Evolutionary conservation across 1,140 invertebrate species (phyloP), one percentile per base, ranked within the genome.

Genomic region (Drosophila mauritiana): DNA sequence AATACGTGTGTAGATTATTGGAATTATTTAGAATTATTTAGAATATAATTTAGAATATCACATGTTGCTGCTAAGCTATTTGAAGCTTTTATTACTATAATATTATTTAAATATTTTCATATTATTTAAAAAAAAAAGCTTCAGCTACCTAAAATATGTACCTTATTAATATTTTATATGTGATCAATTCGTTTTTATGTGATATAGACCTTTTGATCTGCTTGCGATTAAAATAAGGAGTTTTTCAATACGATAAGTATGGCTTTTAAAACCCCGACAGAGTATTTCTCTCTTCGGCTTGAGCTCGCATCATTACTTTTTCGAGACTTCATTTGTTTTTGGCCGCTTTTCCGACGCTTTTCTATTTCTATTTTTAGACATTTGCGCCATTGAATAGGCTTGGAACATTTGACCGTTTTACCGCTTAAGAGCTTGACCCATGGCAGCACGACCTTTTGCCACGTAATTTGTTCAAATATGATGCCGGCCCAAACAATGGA

Each of bases 401-500:
- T 20, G 34, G 59, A 37, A 37, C 40, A 25, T 46, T 43, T 39
- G 49, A 49, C 49, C 67, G 36, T 31, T 67, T 51, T 43, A 42
- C 31, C 39, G 42, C 20, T 40, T 56, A 36, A 52, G 3, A 57
- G 42, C 42, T 43, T 34, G 67, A 70, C 67, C 67, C 67, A 34
- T 56, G 64, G 43, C 67, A 49, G 7, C 7, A 25, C 64, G 67
- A 70, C 67, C 67, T 70, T 70, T 70, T 49, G 67, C 67, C 51
- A 70, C 80, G 79, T 81, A 81, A 82, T 81, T 81, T 81, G 79
- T 54, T 83, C 68, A 56, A 81, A 78, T 82, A 73, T 58, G 48
- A 67, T 61, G 51, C 46, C 46, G 45, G 56, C 43, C 40, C 59
- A 55, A 48, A 42, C 42, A 52, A 51, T 22, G 6, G 46, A n/a